phyloP scores from a whole-genome alignment of 2,888 invertebrate genomes.

The Helleia helle region DNA sequence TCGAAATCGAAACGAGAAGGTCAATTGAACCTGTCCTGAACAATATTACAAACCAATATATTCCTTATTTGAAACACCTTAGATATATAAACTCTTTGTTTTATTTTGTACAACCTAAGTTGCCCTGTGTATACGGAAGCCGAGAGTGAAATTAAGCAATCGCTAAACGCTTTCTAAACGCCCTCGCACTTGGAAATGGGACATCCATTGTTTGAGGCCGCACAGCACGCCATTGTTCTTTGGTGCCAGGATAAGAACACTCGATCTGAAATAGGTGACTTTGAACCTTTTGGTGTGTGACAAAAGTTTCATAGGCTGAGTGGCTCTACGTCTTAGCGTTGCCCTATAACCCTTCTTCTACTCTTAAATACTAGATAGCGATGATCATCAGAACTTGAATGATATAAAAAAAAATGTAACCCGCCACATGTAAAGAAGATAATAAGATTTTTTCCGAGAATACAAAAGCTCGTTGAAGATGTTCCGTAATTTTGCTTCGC shows the following conservation, averaged over 20 bases:
- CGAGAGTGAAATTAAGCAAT: constrained; percentile 25
- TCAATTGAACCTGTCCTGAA: constrained; percentile 1
- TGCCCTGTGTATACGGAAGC: constrained; percentile 18
- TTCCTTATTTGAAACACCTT: not conserved
- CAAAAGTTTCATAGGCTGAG: too few relatives aligned
- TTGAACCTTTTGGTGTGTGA: too few relatives aligned
- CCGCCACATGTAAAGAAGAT: too few relatives aligned
- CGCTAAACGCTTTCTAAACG: constrained; percentile 25
- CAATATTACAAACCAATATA: not conserved
- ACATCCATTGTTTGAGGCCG: constrained; percentile 11
- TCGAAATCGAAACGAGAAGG: constrained; percentile 6
- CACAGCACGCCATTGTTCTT: not conserved
- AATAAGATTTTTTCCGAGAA: too few relatives aligned
- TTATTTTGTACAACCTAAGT: constrained; percentile 2
- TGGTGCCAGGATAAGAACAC: not conserved
- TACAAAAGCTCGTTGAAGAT: too few relatives aligned
- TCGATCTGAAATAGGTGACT: too few relatives aligned
- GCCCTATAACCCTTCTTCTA: too few relatives aligned
- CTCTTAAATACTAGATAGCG: too few relatives aligned
- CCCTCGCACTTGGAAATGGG: constrained; percentile 14
- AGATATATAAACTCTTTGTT: constrained; percentile 1
- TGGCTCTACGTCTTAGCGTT: too few relatives aligned
- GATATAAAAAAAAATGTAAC: too few relatives aligned
- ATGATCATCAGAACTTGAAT: too few relatives aligned
- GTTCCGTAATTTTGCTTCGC: too few relatives aligned